These are phyloP conservation scores for Atractosteus spatula DNA, from an alignment of 2,113 vertebrate genomes.

Conservation along the genomic window DNA sequence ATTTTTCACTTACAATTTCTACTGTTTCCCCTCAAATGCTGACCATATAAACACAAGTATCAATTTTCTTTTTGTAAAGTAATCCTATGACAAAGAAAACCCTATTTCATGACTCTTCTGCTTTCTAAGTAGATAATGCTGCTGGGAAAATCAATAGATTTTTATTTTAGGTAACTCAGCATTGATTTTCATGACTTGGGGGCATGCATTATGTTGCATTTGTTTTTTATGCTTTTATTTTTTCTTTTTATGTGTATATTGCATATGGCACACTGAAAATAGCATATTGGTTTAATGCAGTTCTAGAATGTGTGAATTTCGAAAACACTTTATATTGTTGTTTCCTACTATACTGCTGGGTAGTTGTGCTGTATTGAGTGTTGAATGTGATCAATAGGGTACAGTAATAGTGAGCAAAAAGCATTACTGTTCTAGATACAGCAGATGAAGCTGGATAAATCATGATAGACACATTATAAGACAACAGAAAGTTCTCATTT, in stretches of 20 bases:
- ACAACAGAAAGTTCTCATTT: no score
- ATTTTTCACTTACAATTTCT: no score
- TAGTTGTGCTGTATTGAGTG: not conserved
- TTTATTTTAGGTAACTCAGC: not conserved
- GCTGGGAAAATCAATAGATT: not conserved
- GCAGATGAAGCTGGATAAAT: not conserved
- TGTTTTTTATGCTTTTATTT: not conserved
- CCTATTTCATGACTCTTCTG: not conserved
- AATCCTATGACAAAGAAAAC: no score
- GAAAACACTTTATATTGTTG: not conserved
- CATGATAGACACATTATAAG: not conserved
- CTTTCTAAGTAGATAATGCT: not conserved
- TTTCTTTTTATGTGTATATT: not conserved
- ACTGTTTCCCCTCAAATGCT: no score
- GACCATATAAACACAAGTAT: no score
- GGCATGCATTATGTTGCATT: not conserved
- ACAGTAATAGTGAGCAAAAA: not conserved
- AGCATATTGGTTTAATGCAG: no score
- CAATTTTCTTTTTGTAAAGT: no score
- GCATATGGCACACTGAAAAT: no score
- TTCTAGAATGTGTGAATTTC: not conserved
- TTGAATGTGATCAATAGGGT: not conserved
- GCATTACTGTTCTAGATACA: not conserved
- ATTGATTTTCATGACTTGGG: not conserved
- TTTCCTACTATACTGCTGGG: not conserved